phyloP scores from a whole-genome alignment of 2,888 invertebrate genomes.

The Hemaris fuciformis region DNA sequence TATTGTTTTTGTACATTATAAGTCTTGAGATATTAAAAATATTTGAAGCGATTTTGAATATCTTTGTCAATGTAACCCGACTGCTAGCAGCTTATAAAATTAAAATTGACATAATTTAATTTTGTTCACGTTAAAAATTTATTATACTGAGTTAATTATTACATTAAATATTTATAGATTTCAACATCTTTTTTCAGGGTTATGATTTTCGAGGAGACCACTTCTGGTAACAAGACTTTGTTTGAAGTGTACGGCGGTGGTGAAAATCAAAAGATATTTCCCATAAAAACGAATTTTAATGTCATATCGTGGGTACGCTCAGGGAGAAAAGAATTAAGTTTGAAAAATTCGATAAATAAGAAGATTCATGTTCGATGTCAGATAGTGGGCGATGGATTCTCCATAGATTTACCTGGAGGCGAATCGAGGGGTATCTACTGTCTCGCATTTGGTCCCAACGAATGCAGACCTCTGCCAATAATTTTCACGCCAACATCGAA shows the following conservation, averaged over 20 bases:
- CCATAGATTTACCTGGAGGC: conserved; percentile 57
- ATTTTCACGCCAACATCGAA: conserved; percentile 51
- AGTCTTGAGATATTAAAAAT: too few relatives aligned
- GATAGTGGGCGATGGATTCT: conserved; percentile 66
- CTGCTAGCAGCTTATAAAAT: too few relatives aligned
- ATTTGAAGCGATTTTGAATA: too few relatives aligned
- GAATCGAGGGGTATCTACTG: conserved; percentile 56
- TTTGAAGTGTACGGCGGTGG: conserved; percentile 54
- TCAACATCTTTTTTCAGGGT: conserved; percentile 53
- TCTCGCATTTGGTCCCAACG: conserved; percentile 56
- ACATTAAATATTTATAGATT: too few relatives aligned
- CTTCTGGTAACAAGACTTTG: conserved; percentile 42
- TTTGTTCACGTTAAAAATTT: too few relatives aligned
- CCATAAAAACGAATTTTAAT: conserved; percentile 62
- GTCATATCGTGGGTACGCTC: conserved; percentile 62
- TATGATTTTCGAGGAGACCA: conserved; percentile 58
- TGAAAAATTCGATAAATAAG: conserved; percentile 60
- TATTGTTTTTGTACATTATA: too few relatives aligned
- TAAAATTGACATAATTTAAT: too few relatives aligned
- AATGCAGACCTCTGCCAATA: conserved; percentile 58
- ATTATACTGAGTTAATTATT: too few relatives aligned
- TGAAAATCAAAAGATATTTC: conserved; percentile 60
- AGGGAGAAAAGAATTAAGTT: conserved; percentile 64
- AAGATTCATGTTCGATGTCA: conserved; percentile 63
- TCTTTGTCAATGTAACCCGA: too few relatives aligned